phyloP scores from a whole-genome alignment of 2,888 invertebrate genomes.

The Himalopsyche kuldschensis region DNA sequence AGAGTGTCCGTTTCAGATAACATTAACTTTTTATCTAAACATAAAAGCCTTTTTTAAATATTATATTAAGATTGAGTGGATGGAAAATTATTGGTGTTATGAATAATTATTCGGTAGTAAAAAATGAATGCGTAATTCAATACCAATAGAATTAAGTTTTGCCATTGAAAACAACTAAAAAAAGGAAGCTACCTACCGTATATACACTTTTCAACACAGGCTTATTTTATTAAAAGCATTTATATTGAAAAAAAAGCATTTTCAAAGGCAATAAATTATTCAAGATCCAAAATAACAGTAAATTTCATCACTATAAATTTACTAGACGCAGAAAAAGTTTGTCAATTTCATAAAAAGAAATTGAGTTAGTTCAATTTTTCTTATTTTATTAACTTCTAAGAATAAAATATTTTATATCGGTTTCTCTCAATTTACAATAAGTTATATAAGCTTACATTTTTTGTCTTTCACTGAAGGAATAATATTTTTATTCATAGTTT shows the following conservation, averaged over 20 bases:
- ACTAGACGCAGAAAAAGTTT: background rate
- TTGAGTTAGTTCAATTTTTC: background rate
- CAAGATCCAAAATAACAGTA: background rate
- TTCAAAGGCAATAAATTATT: background rate
- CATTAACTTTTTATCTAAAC: no score
- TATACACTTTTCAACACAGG: background rate
- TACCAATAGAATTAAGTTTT: background rate
- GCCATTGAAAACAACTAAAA: background rate
- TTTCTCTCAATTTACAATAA: no score
- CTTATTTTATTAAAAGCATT: background rate
- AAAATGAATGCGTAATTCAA: background rate
- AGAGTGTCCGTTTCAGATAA: no score
- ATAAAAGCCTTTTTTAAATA: no score
- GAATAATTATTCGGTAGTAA: no score
- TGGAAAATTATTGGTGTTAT: no score
- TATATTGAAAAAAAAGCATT: background rate
- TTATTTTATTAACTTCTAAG: background rate
- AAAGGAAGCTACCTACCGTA: background rate
- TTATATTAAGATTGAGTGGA: no score
- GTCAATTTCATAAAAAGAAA: background rate
- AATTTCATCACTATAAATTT: background rate
- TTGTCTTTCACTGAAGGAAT: no score
- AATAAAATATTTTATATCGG: background rate
- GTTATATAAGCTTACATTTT: no score
- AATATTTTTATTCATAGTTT: no score